Percentiles rank a stretch among this genome's conserved stretches.
Conservation (phyloP, 2,797 vertebrate genomes). For the Tokudaia tokunoshimensis region DNA sequence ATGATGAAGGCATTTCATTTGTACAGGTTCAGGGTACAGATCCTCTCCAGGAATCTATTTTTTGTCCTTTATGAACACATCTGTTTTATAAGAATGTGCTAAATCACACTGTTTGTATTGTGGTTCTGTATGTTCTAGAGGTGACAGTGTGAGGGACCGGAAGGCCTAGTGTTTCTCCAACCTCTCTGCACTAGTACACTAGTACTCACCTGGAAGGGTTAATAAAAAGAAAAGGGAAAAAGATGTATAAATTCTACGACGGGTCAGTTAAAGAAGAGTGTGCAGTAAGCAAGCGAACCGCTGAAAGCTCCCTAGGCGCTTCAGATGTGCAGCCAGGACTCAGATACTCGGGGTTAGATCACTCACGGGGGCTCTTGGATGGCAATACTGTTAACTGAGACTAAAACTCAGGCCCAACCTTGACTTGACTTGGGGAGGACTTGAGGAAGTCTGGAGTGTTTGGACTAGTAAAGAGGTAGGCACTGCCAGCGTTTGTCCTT, state of each 20-base stretch:
- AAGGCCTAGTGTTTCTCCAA: conserved; percentile 21
- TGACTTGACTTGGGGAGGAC: conserved; percentile 8
- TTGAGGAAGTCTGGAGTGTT: not conserved
- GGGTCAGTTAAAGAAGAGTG: not conserved
- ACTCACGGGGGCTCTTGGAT: not conserved
- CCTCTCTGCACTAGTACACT: not conserved
- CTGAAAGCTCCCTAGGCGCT: not conserved
- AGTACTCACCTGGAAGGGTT: conserved; percentile 1
- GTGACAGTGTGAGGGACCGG: not conserved
- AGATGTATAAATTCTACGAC: not conserved
- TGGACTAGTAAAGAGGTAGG: not conserved
- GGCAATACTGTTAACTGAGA: not conserved
- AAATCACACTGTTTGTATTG: conserved; percentile 10
- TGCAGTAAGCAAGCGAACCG: not conserved
- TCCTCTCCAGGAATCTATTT: conserved; percentile 36
- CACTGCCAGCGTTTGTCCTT: not conserved
- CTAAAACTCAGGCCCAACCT: not conserved
- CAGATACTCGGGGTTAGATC: not conserved
- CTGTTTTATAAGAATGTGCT: conserved; percentile 57
- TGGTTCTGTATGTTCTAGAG: conserved; percentile 24
- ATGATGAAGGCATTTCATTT: conserved; percentile 40
- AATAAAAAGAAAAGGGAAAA: not conserved
- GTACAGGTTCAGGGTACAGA: conserved; percentile 37
- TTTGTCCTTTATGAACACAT: conserved; percentile 30
- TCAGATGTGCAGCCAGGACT: not conserved